phyloP scores from a whole-genome alignment of 2,113 vertebrate species.

The Gymnocephalus cernua region DNA sequence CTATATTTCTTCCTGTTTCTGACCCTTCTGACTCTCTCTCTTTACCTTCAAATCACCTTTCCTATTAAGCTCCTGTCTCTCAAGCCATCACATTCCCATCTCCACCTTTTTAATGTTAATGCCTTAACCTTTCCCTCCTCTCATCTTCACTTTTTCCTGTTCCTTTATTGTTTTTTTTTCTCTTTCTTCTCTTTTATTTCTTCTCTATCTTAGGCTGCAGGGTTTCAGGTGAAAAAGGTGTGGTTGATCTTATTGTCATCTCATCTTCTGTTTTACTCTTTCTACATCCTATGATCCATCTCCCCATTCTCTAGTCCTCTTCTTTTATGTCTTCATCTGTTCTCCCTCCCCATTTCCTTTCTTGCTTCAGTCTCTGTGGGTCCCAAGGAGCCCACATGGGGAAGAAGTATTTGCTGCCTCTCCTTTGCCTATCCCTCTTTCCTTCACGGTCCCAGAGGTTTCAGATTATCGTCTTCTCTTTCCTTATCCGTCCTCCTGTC shows the following conservation, averaged over 20 bases:
- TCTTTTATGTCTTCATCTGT: constrained; percentile 56
- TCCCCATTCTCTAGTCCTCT: constrained; percentile 34
- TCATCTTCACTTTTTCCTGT: neutral
- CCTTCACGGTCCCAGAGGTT: constrained; percentile 38
- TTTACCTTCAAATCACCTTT: constrained; percentile 12
- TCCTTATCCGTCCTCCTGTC: constrained; percentile 32
- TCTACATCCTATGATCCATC: constrained; percentile 32
- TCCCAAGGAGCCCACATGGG: constrained; percentile 49
- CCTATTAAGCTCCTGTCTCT: constrained; percentile 21
- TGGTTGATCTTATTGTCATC: constrained; percentile 20
- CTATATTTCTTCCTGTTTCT: neutral
- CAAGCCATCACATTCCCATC: constrained; percentile 4
- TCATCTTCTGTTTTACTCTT: constrained; percentile 35
- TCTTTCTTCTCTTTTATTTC: neutral
- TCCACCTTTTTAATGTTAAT: constrained; percentile 33
- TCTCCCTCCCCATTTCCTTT: constrained; percentile 40
- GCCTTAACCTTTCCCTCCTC: neutral
- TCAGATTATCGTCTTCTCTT: constrained; percentile 45
- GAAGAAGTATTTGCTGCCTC: constrained; percentile 58
- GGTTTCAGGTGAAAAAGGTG: constrained; percentile 5
- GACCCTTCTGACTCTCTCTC: neutral
- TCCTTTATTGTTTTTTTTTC: neutral
- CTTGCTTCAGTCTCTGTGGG: constrained; percentile 44
- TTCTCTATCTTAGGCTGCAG: neutral
- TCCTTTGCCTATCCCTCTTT: constrained; percentile 52